Evolutionary conservation across 1,140 invertebrate species (phyloP).

Genomic region (Cherax quadricarinatus): DNA sequence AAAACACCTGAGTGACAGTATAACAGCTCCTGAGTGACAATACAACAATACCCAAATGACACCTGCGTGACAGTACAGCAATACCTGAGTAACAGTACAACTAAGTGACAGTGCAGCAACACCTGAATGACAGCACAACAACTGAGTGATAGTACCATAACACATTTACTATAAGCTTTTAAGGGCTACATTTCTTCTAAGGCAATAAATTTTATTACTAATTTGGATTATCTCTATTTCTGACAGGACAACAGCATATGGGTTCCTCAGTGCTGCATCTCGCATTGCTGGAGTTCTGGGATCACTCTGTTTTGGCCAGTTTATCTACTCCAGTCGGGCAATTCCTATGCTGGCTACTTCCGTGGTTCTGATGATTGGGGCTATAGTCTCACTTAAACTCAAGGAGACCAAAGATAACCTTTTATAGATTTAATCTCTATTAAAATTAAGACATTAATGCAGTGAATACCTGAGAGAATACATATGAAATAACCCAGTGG

Average conservation of each 20-base stretch:
- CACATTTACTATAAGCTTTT: no score
- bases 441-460: neutral
- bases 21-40: no score
- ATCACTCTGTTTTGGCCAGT: slow-evolving; percentile 77
- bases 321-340: slow-evolving; percentile 77
- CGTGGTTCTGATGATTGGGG: slow-evolving; percentile 77
- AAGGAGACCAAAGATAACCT: slow-evolving; percentile 77
- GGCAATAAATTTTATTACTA: slow-evolving; percentile 22
- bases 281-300: slow-evolving; percentile 78
- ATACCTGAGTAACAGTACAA: no score
- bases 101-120: no score
- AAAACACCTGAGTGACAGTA: no score
- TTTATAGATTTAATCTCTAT: slow-evolving; percentile 60
- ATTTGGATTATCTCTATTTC: slow-evolving; percentile 42
- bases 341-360: slow-evolving; percentile 79
- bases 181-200: no score
- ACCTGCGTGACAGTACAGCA: no score
- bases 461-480: neutral
- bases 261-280: slow-evolving; percentile 77
- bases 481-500: neutral
- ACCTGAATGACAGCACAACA: no score
- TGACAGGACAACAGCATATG: slow-evolving; percentile 78
- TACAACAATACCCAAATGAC: no score
- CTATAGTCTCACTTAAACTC: slow-evolving; percentile 76
- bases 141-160: no score